Evolutionary conservation across 2,888 invertebrate species (phyloP).

Genomic region (Lathronympha strigana): DNA sequence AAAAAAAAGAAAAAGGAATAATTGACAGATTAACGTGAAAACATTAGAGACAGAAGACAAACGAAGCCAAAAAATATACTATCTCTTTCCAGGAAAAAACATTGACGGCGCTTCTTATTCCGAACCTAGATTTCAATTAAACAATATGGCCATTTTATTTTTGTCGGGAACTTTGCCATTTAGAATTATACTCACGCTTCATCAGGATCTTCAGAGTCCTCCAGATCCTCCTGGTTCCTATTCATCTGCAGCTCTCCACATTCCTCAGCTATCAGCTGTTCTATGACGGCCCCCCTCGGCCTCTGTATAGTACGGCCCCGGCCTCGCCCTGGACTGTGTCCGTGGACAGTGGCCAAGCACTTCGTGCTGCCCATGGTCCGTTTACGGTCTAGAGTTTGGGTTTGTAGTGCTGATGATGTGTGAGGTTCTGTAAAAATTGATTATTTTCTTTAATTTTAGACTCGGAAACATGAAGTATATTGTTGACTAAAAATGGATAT

Average conservation of each 20-base stretch:
- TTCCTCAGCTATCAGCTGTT: conserved; percentile 77
- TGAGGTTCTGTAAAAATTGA: conserved; percentile 72
- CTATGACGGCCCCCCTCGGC: conserved; percentile 72
- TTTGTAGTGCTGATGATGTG: conserved; percentile 78
- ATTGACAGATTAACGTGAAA: too few species aligned
- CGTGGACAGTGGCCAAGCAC: conserved; percentile 76
- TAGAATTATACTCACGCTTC: conserved; percentile 68
- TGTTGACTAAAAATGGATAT: too few species aligned
- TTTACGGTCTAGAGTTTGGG: conserved; percentile 75
- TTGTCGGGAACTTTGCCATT: too few species aligned
- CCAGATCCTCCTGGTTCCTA: conserved; percentile 82
- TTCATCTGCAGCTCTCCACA: conserved; percentile 74
- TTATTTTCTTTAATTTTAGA: too few species aligned
- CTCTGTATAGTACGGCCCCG: conserved; percentile 66
- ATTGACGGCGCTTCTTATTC: too few species aligned
- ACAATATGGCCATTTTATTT: too few species aligned
- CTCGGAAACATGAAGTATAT: too few species aligned
- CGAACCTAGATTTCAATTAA: too few species aligned
- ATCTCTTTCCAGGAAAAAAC: too few species aligned
- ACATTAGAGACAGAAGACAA: too few species aligned
- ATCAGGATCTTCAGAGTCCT: conserved; percentile 86
- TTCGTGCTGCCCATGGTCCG: conserved; percentile 61
- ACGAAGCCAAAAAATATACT: too few species aligned
- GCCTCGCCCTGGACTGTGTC: conserved; percentile 66
- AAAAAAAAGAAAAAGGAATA: conserved; percentile 46